Evolutionary conservation across 2,888 invertebrate genomes (phyloP).

Genomic region (Amorpha juglandis): DNA sequence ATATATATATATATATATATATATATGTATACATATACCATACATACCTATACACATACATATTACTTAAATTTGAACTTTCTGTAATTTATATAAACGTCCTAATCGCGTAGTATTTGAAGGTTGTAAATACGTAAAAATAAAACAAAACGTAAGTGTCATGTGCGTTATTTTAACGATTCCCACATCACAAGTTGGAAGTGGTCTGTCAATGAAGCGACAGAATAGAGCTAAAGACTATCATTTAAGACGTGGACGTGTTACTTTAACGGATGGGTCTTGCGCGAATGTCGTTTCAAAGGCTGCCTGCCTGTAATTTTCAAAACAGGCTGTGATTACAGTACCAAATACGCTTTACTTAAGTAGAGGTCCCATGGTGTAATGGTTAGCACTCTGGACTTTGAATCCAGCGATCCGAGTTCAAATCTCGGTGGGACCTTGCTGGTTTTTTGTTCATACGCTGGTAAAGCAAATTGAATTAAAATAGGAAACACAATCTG

Average conservation of each 20-base stretch:
- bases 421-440: conserved; percentile 83
- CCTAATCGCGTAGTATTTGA: too few relatives aligned
- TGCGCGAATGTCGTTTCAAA: not conserved
- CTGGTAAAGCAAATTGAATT: not conserved
- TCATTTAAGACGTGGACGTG: conserved; percentile 11
- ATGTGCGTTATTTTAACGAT: conserved; percentile 1
- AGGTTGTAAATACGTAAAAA: not conserved
- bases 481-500: not conserved
- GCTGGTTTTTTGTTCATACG: not conserved
- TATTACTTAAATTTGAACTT: too few relatives aligned
- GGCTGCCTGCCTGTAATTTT: not conserved
- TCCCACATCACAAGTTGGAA: conserved; percentile 9
- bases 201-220: conserved; percentile 14
- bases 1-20: too few relatives aligned
- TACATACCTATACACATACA: too few relatives aligned
- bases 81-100: too few relatives aligned
- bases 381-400: conserved; percentile 86
- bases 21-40: too few relatives aligned
- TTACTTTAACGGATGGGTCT: conserved; percentile 14
- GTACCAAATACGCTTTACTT: not conserved
- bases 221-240: conserved; percentile 15
- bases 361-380: conserved; percentile 81
- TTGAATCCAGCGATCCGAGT: conserved; percentile 84
- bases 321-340: not conserved
- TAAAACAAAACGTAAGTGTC: conserved; percentile 8